Evolutionary conservation across 2,888 invertebrate genomes (phyloP), one percentile per base, ranked within the genome.

Genomic region (Ceraclea dissimilis): DNA sequence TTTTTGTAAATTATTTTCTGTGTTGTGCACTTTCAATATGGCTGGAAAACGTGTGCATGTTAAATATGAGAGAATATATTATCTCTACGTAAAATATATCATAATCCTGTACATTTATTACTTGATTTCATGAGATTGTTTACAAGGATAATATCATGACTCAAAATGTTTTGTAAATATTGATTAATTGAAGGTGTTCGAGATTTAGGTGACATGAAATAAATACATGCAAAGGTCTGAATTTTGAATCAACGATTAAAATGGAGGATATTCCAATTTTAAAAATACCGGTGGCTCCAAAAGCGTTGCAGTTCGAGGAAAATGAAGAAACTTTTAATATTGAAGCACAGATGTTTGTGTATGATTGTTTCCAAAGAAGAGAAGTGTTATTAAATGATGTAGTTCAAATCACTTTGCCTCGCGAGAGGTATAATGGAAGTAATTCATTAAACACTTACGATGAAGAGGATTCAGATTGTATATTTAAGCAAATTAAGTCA

Each of bases 351-450:
- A 51, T 60, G 19, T 55, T 34, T 50, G 43, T 60, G 16, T 58
- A 60, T 33, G 61, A 62, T 31, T 52, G 51, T 21, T 62, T 62
- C 21, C 61, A 62, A 56, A 62, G 59, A 48, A 47, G 49, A 49
- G 48, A 52, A 8, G 51, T 49, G 11, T 11, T 62, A 11, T 56
- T 56, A 16, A 58, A 59, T 46, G 60, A 59, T 17, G 20, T 57
- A 2, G 34, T 57, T 20, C 53, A 51, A 54, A 51, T 57, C n/a
- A 34, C 46, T 5, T 31, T 26, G 31, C 16, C 20, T 17, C 19
- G 16, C 13, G 50, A 46, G 31, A 44, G 17, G n/a, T 6, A 11
- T n/a, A n/a, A 50, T 26, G 43, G 34, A 16, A 51, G 44, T 44
- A n/a, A 26, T 31, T 18, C 31, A 11, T 18, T 10, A n/a, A 11